Conservation (phyloP, 2,113 vertebrate species). For the human region DNA sequence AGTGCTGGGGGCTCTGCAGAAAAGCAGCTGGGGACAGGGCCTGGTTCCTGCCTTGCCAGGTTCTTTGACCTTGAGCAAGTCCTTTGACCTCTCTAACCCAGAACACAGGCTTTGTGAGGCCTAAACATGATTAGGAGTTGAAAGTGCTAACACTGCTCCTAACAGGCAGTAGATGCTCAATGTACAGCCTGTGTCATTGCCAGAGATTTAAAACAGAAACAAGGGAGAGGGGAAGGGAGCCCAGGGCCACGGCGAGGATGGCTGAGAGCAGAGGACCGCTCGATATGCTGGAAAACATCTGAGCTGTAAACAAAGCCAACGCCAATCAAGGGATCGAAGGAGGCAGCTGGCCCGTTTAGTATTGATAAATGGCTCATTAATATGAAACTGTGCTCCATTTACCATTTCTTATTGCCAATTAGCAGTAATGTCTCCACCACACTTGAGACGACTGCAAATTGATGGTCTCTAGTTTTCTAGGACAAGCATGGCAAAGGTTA, state of each 20-base stretch:
- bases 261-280: background rate
- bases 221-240: too few relatives aligned
- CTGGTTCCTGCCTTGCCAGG: background rate
- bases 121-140: accelerated
- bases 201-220: background rate
- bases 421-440: conserved; percentile 21
- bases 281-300: accelerated
- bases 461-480: background rate
- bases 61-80: background rate
- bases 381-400: conserved; percentile 53
- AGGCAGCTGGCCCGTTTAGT: background rate
- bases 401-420: conserved; percentile 60
- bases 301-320: background rate
- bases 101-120: accelerated
- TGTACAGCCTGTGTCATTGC: accelerated
- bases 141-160: accelerated
- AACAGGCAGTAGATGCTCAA: accelerated
- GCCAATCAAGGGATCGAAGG: background rate
- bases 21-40: accelerated
- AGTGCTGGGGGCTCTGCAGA: accelerated
- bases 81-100: accelerated
- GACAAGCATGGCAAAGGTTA: background rate
- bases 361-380: conserved; percentile 51
- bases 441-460: background rate
- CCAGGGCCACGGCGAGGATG: accelerated